Conservation (phyloP, 2,888 invertebrate genomes). For the Geotrupes spiniger region DNA sequence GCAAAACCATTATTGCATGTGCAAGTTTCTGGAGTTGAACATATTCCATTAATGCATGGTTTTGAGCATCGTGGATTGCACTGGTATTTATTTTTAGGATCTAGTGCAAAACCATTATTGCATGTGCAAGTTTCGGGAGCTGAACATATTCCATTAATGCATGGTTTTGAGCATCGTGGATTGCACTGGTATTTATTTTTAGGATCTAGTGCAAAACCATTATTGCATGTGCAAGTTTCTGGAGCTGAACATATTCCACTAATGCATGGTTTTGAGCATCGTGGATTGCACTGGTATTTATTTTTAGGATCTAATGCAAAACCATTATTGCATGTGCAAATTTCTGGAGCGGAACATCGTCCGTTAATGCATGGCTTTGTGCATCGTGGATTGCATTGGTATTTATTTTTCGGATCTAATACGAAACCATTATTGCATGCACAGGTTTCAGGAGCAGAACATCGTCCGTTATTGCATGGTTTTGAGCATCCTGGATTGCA, state of each 20-base stretch:
- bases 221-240: conserved; percentile 30
- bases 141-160: conserved; percentile 24
- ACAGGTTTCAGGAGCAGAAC: conserved; percentile 15
- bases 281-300: conserved; percentile 39
- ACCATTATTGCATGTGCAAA: conserved; percentile 23
- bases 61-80: conserved; percentile 24
- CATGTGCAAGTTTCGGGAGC: conserved; percentile 24
- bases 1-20: conserved; percentile 21
- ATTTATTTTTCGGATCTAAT: conserved; percentile 26
- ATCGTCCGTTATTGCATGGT: conserved; percentile 43
- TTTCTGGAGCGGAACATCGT: conserved; percentile 27
- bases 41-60: conserved; percentile 24
- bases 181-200: conserved; percentile 23
- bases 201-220: conserved; percentile 9
- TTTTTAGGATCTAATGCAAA: conserved; percentile 14
- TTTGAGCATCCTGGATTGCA: conserved; percentile 32
- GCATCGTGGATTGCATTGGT: conserved; percentile 31
- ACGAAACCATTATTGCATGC: conserved; percentile 24
- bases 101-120: conserved; percentile 14
- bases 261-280: conserved; percentile 41
- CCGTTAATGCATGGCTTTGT: conserved; percentile 28
- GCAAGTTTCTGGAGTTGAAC: conserved; percentile 23
- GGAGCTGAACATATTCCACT: conserved; percentile 45
- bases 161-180: conserved; percentile 23
- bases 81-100: conserved; percentile 15